Evolutionary conservation across 2,113 vertebrate genomes (phyloP), one percentile per base, ranked within the genome.

Genomic region (Cynopterus brachyotis): DNA sequence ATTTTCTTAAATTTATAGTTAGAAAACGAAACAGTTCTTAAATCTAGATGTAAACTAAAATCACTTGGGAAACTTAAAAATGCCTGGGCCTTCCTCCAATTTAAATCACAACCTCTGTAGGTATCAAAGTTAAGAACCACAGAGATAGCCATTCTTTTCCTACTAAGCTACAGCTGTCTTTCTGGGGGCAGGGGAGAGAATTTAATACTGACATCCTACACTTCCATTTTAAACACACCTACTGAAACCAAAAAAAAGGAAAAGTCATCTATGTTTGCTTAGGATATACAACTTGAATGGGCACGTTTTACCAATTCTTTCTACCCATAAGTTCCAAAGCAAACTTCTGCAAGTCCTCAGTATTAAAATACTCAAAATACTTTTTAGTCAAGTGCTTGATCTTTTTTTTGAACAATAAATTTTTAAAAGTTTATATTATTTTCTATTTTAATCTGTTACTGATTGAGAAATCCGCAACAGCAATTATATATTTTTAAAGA

Each of bases 31-130:
- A 57, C 35, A 70, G 50, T 47, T 94, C 64, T 93, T 87, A 83
- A 73, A 55, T 20, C 59, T 64, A 94, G 16, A 92, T 37, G 53
- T 67, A 90, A 94, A 92, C 64, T 62, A 94, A 60, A 86, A 87
- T 66, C n/a, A 84, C 24, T 76, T 66, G 47, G 69, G 45, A 88
- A 80, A 85, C 32, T 32, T 86, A 28, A 59, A 88, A 80, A 47
- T n/a, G 11, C 28, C 50, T 82, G 28, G 26, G 55, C 16, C 30
- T 22, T 72, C 82, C 42, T 86, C 67, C 50, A 85, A 70, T 60
- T 90, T 94, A 82, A 82, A 81, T 89, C 19, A 69, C 59, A 67
- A 85, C 28, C 45, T 89, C 59, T 72, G n/a, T 30, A n/a, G 9
- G 47, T 37, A 89, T 37, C 3, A 69, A 91, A 7, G 69, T 19